Percentiles rank a stretch among this genome's conserved stretches.
Evolutionary conservation across 2,888 invertebrate species (phyloP).

Genomic region (Melanargia galathea): DNA sequence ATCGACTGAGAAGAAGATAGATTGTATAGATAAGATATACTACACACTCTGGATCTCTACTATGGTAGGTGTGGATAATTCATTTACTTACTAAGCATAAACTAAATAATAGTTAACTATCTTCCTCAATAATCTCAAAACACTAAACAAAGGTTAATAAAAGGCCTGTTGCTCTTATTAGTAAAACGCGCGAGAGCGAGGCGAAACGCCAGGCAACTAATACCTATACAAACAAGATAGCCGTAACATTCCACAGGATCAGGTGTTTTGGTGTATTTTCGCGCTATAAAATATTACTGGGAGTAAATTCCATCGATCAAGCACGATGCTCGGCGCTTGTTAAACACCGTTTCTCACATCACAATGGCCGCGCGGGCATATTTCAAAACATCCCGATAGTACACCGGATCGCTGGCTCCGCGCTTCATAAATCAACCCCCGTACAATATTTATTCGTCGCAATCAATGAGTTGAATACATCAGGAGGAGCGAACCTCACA

Average conservation of each 20-base stretch:
- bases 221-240: slow-evolving; percentile 42
- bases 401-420: slow-evolving; percentile 73
- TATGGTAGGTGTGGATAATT: neutral
- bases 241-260: slow-evolving; percentile 42
- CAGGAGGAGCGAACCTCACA: neutral
- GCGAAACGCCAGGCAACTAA: slow-evolving; percentile 35
- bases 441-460: slow-evolving; percentile 79
- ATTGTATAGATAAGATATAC: too few species aligned
- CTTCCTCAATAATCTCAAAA: slow-evolving; percentile 18
- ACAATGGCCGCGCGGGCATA: slow-evolving; percentile 78
- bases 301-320: slow-evolving; percentile 69
- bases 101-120: slow-evolving; percentile 17
- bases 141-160: slow-evolving; percentile 25
- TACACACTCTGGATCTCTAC: too few species aligned
- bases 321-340: slow-evolving; percentile 72
- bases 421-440: slow-evolving; percentile 76
- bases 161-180: slow-evolving; percentile 32
- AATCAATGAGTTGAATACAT: slow-evolving; percentile 40
- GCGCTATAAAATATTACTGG: slow-evolving; percentile 62
- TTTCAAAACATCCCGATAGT: slow-evolving; percentile 78
- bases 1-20: too few species aligned
- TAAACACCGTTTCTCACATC: slow-evolving; percentile 81
- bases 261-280: slow-evolving; percentile 63
- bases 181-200: slow-evolving; percentile 21
- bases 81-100: neutral